These are phyloP conservation scores for Cromileptes altivelis DNA, from an alignment of 2,113 vertebrate species.

Conservation along the genomic window DNA sequence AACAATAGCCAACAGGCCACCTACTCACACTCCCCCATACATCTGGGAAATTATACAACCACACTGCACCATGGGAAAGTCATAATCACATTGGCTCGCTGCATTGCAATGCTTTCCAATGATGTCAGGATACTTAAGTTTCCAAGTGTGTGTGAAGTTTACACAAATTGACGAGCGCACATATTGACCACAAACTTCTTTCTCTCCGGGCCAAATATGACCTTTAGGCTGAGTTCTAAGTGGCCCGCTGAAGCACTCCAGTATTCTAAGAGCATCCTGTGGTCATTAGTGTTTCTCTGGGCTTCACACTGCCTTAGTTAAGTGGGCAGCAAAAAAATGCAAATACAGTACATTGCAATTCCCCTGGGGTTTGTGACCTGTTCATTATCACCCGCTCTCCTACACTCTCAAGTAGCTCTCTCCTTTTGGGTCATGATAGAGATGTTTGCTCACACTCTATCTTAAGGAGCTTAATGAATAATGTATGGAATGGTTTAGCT, in stretches of 20 bases:
- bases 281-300: conserved; percentile 49
- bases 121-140: neutral
- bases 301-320: conserved; percentile 27
- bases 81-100: neutral
- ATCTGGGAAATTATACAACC: conserved; percentile 56
- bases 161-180: neutral
- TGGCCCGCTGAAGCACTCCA: conserved; percentile 2
- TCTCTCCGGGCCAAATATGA: neutral
- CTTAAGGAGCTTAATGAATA: conserved; percentile 61
- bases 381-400: conserved; percentile 57
- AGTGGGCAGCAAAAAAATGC: conserved; percentile 49
- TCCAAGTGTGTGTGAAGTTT: conserved; percentile 2
- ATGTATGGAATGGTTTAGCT: conserved; percentile 47
- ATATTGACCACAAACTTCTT: conserved; percentile 37
- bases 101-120: neutral
- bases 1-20: conserved; percentile 29
- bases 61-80: conserved; percentile 28
- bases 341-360: conserved; percentile 42
- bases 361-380: conserved; percentile 51
- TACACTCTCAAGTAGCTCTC: conserved; percentile 17
- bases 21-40: conserved; percentile 28
- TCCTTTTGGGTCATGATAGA: conserved; percentile 49
- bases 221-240: conserved; percentile 36
- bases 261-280: conserved; percentile 34
- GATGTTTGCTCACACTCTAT: conserved; percentile 55